Base-by-base conservation (phyloP, 2,797 vertebrate species). In the Phalanger gymnotis region DNA sequence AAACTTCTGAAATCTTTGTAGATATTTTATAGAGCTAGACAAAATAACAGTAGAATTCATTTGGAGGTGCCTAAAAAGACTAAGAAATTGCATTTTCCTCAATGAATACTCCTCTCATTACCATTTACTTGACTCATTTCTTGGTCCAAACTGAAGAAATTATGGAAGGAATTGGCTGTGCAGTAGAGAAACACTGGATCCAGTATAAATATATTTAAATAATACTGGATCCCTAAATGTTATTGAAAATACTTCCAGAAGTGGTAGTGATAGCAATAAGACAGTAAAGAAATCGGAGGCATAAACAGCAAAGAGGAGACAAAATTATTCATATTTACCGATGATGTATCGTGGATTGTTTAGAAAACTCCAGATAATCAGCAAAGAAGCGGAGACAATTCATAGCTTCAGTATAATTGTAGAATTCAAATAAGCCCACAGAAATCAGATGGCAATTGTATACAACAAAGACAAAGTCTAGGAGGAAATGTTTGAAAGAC, bases 61-160 rank as follows among this genome's bases (percentile, higher is more conserved):
- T 40, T 40, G 66, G 66, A 40, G 34, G 16, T 40, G 19, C 16
- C 6, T 40, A 40, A 22, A 16, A 73, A n/a, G n/a, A 16, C 89
- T 53, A 95, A 95, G 54, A 92, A n/a, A 22, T 9, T 7, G 0
- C 10, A 53, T 61, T 93, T 95, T 92, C 25, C 22, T 10, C 51
- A 9, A 0, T 91, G 1, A 10, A 13, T 93, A 12, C 10, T 30
- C 4, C n/a, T 1, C 4, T 13, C 3, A n/a, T 6, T 4, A 92
- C 5, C 30, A 7, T 95, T 95, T 58, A 53, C 34, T 97, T 94
- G 34, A 30, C 55, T 96, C 95, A 27, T 91, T 5, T n/a, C n/a
- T 87, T 52, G 73, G 87, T 30, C 40, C 51, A 56, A 91, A 40
- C 73, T 81, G 40, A 47, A 81, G n/a, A 47, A 53, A 90, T 40